A percentile compares a stretch with the other conserved stretches of the same genome.
These are phyloP conservation scores for Sylvilagus bachmani DNA, from an alignment of 2,113 vertebrate species.

Conservation along the genomic window DNA sequence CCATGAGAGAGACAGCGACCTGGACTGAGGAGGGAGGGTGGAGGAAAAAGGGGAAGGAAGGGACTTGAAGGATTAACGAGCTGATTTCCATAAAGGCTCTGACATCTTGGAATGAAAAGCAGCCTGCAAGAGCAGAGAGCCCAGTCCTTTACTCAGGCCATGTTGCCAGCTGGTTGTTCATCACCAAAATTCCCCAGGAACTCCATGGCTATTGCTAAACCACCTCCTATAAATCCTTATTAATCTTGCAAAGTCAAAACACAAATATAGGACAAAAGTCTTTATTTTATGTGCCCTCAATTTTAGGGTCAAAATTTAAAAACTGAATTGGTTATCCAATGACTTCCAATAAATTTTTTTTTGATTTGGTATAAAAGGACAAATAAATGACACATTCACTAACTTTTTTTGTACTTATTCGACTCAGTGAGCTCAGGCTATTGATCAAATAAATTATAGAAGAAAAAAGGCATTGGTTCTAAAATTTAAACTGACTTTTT, in stretches of 20 bases:
- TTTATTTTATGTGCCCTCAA: slow-evolving; percentile 71
- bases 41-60: slow-evolving; percentile 60
- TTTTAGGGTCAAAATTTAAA: slow-evolving; percentile 61
- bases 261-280: slow-evolving; percentile 75
- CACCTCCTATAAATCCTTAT: slow-evolving; percentile 76
- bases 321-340: slow-evolving; percentile 50
- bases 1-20: slow-evolving; percentile 32
- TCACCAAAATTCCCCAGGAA: slow-evolving; percentile 78
- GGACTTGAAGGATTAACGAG: slow-evolving; percentile 75
- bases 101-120: slow-evolving; percentile 79
- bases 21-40: slow-evolving; percentile 44
- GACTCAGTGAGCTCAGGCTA: slow-evolving; percentile 22
- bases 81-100: slow-evolving; percentile 77
- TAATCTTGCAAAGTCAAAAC: slow-evolving; percentile 80
- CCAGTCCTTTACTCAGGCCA: slow-evolving; percentile 34
- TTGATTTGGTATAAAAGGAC: slow-evolving; percentile 50
- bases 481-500: not conserved
- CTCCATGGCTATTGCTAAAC: slow-evolving; percentile 66
- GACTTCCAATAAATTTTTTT: slow-evolving; percentile 12
- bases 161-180: slow-evolving; percentile 75
- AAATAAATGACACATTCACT: slow-evolving; percentile 47
- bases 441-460: slow-evolving; percentile 55
- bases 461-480: slow-evolving; percentile 50
- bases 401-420: slow-evolving; percentile 55
- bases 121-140: slow-evolving; percentile 63